Conservation (phyloP, 2,888 invertebrate genomes). For the Furcula furcula region DNA sequence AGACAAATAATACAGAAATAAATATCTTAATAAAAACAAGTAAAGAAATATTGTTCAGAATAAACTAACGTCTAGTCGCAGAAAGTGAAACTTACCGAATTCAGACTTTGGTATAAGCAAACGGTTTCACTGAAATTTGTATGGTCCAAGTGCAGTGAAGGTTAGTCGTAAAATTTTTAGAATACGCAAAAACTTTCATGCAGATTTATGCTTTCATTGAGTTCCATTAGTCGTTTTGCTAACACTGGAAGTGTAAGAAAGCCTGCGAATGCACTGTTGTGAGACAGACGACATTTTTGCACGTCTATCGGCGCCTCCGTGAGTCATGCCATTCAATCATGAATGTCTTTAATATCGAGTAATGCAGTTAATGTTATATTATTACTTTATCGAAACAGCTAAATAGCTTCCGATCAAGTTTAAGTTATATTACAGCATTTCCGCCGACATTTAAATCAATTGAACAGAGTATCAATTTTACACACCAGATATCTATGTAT, state of each 20-base stretch:
- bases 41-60: too few relatives aligned
- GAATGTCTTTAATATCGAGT: conserved; percentile 16
- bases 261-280: conserved; percentile 5
- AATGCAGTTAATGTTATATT: background rate
- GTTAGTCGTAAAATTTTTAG: conserved; percentile 11
- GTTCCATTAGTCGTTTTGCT: conserved; percentile 15
- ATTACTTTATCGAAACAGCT: too few relatives aligned
- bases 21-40: too few relatives aligned
- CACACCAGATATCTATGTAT: too few relatives aligned
- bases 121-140: conserved; percentile 25
- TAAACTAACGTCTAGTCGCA: too few relatives aligned
- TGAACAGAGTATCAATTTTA: too few relatives aligned
- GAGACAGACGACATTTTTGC: conserved; percentile 50
- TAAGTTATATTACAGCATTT: too few relatives aligned
- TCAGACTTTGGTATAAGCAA: conserved; percentile 19
- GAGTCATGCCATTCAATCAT: conserved; percentile 30
- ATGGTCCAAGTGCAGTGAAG: conserved; percentile 13
- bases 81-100: conserved; percentile 37
- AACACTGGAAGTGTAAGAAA: conserved; percentile 8
- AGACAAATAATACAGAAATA: too few relatives aligned
- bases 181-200: conserved; percentile 10
- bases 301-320: conserved; percentile 36
- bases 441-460: too few relatives aligned
- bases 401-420: too few relatives aligned
- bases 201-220: conserved; percentile 11